These are phyloP conservation scores for Lithobates pipiens DNA, from an alignment of 2,797 vertebrate species.

Conservation along the genomic window DNA sequence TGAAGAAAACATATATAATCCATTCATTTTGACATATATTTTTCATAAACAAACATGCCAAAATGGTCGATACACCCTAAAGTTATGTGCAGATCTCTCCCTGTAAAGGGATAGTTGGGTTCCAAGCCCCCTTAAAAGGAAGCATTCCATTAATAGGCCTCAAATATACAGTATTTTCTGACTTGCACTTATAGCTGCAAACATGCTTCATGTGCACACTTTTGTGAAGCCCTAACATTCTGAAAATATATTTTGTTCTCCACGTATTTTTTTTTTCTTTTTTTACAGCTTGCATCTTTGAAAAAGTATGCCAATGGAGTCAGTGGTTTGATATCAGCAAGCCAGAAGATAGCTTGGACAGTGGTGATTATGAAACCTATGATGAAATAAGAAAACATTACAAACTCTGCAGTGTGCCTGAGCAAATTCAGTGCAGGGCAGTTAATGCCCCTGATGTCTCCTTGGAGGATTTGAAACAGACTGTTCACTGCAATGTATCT, in stretches of 20 bases:
- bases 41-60: too few species aligned
- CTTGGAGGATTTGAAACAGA: conserved; percentile 69
- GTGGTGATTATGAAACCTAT: conserved; percentile 13
- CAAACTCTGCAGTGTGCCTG: neutral
- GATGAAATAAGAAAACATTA: neutral
- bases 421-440: conserved; percentile 72
- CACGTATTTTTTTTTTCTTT: neutral
- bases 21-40: too few species aligned
- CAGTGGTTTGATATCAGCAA: conserved; percentile 72
- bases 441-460: conserved; percentile 30
- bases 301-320: conserved; percentile 66
- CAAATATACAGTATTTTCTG: neutral
- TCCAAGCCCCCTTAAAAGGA: too few species aligned
- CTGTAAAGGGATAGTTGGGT: too few species aligned
- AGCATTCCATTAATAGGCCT: too few species aligned
- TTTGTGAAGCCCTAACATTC: neutral
- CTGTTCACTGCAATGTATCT: conserved; percentile 65
- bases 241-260: neutral
- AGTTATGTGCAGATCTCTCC: too few species aligned
- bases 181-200: neutral
- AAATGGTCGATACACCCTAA: too few species aligned
- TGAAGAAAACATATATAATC: too few species aligned
- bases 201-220: neutral
- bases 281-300: conserved; percentile 27
- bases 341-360: conserved; percentile 48